Conservation (phyloP, 2,797 vertebrate species). For the Merluccius polli region DNA sequence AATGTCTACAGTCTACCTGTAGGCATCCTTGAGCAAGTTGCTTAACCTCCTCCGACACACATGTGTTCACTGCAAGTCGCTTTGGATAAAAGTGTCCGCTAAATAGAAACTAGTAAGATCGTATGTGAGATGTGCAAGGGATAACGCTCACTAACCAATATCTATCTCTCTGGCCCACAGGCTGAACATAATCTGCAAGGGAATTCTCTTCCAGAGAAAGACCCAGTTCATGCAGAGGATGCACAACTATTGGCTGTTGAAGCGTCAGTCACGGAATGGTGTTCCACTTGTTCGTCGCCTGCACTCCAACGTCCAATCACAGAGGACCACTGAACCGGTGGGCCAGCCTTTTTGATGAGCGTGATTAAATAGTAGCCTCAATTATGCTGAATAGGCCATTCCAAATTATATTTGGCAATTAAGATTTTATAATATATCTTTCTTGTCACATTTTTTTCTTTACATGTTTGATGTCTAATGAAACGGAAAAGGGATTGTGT, state of each 20-base stretch:
- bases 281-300: conserved; percentile 93
- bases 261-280: conserved; percentile 93
- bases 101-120: background rate
- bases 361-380: background rate
- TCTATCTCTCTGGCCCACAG: conserved; percentile 61
- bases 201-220: conserved; percentile 91
- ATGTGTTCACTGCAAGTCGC: background rate
- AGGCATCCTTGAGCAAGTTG: background rate
- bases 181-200: conserved; percentile 96
- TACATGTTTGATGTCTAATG: background rate
- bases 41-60: background rate
- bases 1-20: background rate
- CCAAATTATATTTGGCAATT: background rate
- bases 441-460: background rate
- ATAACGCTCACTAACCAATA: conserved; percentile 18
- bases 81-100: background rate
- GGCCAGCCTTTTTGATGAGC: conserved; percentile 14
- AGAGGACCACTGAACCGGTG: conserved; percentile 87
- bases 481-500: background rate
- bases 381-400: background rate
- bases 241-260: conserved; percentile 97
- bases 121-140: background rate
- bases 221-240: conserved; percentile 98
- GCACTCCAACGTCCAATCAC: conserved; percentile 88
- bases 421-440: background rate